phyloP scores from a whole-genome alignment of 2,797 vertebrate genomes.

The Leptoclinus maculatus region DNA sequence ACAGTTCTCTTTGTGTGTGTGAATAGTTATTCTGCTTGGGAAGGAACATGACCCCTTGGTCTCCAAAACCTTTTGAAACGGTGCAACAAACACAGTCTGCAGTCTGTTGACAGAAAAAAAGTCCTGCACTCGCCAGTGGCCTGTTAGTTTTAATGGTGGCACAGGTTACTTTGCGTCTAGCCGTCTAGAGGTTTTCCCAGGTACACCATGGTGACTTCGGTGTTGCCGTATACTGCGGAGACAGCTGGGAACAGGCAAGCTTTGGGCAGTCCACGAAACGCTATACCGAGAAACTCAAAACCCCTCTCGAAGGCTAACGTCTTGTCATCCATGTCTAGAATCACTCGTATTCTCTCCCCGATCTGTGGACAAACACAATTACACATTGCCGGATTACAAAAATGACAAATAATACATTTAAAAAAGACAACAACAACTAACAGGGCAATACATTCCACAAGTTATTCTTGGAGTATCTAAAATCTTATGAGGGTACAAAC shows the following conservation, averaged over 20 bases:
- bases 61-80: constrained; percentile 28
- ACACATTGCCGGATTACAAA: not conserved
- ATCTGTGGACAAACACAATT: constrained; percentile 85
- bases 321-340: constrained; percentile 99
- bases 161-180: constrained; percentile 67
- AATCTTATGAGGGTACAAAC: not conserved
- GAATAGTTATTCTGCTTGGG: constrained; percentile 43
- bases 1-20: constrained; percentile 41
- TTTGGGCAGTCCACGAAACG: constrained; percentile 97
- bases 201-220: constrained; percentile 99
- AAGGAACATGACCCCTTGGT: constrained; percentile 32
- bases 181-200: constrained; percentile 97
- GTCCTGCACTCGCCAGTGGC: constrained; percentile 27
- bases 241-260: constrained; percentile 96
- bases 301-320: constrained; percentile 98
- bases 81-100: constrained; percentile 22
- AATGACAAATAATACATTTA: not conserved
- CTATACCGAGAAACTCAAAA: constrained; percentile 97
- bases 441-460: not conserved
- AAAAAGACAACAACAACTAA: not conserved
- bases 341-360: constrained; percentile 98
- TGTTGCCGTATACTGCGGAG: constrained; percentile 98
- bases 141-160: constrained; percentile 28
- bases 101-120: constrained; percentile 30
- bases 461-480: not conserved